Evolutionary conservation across 1,140 invertebrate species (phyloP).

Genomic region (Ditylenchus dipsaci): DNA sequence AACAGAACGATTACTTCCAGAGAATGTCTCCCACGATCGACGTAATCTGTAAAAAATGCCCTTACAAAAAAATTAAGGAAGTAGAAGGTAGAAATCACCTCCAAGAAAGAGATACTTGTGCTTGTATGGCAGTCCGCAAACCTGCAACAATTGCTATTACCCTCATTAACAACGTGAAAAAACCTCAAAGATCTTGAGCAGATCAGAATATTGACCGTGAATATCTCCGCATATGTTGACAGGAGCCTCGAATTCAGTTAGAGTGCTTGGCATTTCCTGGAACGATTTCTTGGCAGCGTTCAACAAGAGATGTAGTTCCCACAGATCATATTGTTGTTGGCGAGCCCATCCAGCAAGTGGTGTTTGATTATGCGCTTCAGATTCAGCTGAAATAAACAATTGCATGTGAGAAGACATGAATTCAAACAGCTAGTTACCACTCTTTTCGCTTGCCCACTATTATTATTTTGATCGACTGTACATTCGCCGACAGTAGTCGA

Average conservation of each 20-base stretch:
- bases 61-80: neutral
- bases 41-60: constrained; percentile 10
- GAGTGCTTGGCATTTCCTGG: constrained; percentile 91
- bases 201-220: constrained; percentile 96
- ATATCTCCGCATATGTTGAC: constrained; percentile 98
- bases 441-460: no score
- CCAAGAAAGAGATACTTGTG: constrained; percentile 4
- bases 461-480: no score
- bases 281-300: constrained; percentile 72
- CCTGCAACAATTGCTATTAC: neutral
- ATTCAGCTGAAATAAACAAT: neutral
- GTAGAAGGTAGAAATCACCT: neutral
- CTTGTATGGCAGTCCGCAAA: neutral
- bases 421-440: no score
- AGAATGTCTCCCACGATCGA: constrained; percentile 69
- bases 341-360: neutral
- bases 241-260: constrained; percentile 94
- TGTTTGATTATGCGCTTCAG: neutral
- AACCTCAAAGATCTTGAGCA: constrained; percentile 33
- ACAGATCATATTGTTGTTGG: neutral
- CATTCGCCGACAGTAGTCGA: no score
- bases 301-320: constrained; percentile 4
- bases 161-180: constrained; percentile 5
- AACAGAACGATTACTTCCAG: constrained; percentile 65
- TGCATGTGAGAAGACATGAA: neutral